Evolutionary conservation across 2,797 vertebrate species (phyloP).

Genomic region (Sebastes glaucus): DNA sequence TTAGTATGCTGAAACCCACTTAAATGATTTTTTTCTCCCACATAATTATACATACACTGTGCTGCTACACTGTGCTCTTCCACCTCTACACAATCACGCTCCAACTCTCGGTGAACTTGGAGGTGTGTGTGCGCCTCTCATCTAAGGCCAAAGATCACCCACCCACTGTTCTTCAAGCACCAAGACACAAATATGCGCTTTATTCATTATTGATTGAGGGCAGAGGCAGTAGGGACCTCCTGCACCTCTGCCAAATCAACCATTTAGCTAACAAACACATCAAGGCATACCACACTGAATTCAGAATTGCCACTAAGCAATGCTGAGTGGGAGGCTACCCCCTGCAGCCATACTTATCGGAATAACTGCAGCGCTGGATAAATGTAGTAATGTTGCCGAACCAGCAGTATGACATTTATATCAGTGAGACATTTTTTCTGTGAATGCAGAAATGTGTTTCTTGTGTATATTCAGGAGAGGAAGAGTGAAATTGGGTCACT

Average conservation of each 20-base stretch:
- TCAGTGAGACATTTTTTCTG: conserved; percentile 42
- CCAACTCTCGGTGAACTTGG: conserved; percentile 52
- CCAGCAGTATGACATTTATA: conserved; percentile 39
- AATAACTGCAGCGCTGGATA: conserved; percentile 59
- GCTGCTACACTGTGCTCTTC: conserved; percentile 6
- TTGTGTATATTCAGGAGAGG: background rate
- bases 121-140: conserved; percentile 60
- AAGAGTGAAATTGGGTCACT: conserved; percentile 31
- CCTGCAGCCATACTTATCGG: conserved; percentile 72
- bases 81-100: conserved; percentile 37
- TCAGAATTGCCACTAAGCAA: conserved; percentile 55
- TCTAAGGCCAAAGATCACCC: conserved; percentile 69
- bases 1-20: background rate
- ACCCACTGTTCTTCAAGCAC: conserved; percentile 65
- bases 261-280: conserved; percentile 77
- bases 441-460: conserved; percentile 23
- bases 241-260: conserved; percentile 75
- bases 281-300: conserved; percentile 63
- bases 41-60: conserved; percentile 27
- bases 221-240: conserved; percentile 61
- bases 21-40: conserved; percentile 16
- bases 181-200: conserved; percentile 69
- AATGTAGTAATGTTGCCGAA: conserved; percentile 55
- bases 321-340: conserved; percentile 70
- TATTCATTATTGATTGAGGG: conserved; percentile 77